Conservation (phyloP, 2,113 vertebrate species). For the Barnardius zonarius region DNA sequence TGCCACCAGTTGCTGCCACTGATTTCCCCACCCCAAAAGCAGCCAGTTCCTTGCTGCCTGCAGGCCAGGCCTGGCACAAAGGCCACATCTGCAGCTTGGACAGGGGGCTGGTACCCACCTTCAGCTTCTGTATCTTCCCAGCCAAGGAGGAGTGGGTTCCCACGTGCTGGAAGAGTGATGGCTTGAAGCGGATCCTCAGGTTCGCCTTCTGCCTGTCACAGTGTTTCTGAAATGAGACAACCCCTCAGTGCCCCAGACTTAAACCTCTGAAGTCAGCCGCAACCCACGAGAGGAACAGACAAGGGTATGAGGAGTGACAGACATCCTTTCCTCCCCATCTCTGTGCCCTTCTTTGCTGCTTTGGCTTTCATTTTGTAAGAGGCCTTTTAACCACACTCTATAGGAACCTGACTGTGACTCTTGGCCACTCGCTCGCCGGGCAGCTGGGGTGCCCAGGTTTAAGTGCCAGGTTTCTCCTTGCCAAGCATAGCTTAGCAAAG, state of each 20-base stretch:
- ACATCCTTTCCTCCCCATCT: neutral
- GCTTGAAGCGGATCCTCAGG: constrained; percentile 96
- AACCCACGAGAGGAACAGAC: rapidly evolving
- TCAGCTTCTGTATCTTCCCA: constrained; percentile 98
- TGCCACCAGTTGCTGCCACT: neutral
- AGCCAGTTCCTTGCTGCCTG: rapidly evolving
- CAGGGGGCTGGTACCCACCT: constrained; percentile 74
- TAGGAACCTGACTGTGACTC: rapidly evolving
- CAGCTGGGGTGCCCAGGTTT: neutral
- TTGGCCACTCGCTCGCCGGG: rapidly evolving
- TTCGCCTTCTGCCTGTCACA: constrained; percentile 98
- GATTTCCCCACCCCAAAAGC: neutral
- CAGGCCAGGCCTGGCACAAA: neutral
- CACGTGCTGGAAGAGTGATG: constrained; percentile 96
- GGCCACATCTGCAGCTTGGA: neutral
- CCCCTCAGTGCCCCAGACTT: neutral
- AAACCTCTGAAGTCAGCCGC: neutral
- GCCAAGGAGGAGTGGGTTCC: constrained; percentile 97
- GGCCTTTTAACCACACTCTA: neutral
- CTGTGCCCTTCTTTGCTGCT: neutral
- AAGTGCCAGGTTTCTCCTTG: neutral
- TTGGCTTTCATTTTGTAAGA: neutral
- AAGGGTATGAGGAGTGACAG: neutral
- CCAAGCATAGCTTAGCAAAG: neutral
- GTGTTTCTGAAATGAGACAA: constrained; percentile 84